Conservation (phyloP, 2,888 invertebrate species). For the Steinernema hermaphroditum region DNA sequence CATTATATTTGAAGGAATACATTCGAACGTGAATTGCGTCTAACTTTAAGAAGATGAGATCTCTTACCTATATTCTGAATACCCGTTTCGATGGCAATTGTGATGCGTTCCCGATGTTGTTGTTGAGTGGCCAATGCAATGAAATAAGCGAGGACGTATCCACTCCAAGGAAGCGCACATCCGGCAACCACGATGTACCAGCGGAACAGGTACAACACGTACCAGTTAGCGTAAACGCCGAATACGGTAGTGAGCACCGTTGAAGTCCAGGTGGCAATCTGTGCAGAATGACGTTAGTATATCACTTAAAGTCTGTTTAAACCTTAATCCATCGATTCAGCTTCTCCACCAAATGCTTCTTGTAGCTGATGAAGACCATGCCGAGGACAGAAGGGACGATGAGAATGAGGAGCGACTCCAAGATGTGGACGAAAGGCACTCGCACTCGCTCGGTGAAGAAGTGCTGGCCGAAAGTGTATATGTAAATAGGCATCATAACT, state of each 20-base stretch:
- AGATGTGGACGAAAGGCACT: conserved; percentile 69
- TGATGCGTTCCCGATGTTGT: conserved; percentile 38
- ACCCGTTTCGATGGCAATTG: conserved; percentile 53
- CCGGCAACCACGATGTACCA: conserved; percentile 40
- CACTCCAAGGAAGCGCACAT: conserved; percentile 45
- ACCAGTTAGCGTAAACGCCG: conserved; percentile 42
- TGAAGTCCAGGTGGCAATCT: conserved; percentile 65
- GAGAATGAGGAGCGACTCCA: conserved; percentile 76
- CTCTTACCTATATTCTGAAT: conserved; percentile 48
- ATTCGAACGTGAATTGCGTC: too few species aligned
- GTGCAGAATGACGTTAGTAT: conserved; percentile 73
- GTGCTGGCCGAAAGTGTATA: conserved; percentile 80
- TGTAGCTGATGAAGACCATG: conserved; percentile 68
- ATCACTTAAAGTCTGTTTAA: conserved; percentile 74
- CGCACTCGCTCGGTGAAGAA: conserved; percentile 76
- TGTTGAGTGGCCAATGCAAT: conserved; percentile 38
- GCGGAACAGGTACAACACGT: conserved; percentile 42
- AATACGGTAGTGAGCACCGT: conserved; percentile 40
- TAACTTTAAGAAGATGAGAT: too few species aligned
- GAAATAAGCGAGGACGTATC: conserved; percentile 43
- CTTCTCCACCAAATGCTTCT: conserved; percentile 75
- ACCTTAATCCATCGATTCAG: conserved; percentile 83
- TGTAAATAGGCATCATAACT: conserved; percentile 87
- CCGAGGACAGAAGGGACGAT: conserved; percentile 75
- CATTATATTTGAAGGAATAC: too few species aligned